Evolutionary conservation across 2,888 invertebrate genomes (phyloP).

Genomic region (Scaptomyza cyrtandrae): DNA sequence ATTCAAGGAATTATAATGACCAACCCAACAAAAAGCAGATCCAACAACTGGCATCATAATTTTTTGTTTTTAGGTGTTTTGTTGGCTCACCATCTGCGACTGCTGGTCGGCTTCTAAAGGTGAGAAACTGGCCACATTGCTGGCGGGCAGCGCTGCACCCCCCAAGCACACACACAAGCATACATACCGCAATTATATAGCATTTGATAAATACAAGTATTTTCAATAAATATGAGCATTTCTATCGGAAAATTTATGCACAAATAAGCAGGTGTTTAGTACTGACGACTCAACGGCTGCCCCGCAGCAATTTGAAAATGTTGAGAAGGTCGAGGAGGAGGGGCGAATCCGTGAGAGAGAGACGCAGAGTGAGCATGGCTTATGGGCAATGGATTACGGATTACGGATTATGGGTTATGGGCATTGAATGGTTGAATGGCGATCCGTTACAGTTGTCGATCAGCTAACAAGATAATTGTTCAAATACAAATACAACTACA

Average conservation of each 20-base stretch:
- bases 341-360: neutral
- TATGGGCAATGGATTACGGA: constrained; percentile 14
- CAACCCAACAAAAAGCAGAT: constrained; percentile 22
- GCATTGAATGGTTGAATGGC: constrained; percentile 36
- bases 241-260: constrained; percentile 69
- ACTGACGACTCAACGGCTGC: constrained; percentile 49
- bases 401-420: constrained; percentile 18
- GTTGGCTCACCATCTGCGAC: constrained; percentile 57
- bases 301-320: constrained; percentile 30
- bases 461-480: constrained; percentile 77
- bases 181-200: constrained; percentile 64
- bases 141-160: constrained; percentile 67
- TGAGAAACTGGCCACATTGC: constrained; percentile 79
- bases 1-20: constrained; percentile 36
- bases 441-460: constrained; percentile 79
- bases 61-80: constrained; percentile 21
- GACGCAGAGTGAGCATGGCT: constrained; percentile 13
- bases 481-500: constrained; percentile 53
- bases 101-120: constrained; percentile 74
- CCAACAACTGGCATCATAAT: constrained; percentile 44
- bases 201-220: constrained; percentile 69
- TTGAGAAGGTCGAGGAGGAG: neutral
- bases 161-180: constrained; percentile 42
- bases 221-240: constrained; percentile 76
- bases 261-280: constrained; percentile 75